phyloP scores from a whole-genome alignment of 1,140 invertebrate genomes.

The Rhopalosiphum padi region DNA sequence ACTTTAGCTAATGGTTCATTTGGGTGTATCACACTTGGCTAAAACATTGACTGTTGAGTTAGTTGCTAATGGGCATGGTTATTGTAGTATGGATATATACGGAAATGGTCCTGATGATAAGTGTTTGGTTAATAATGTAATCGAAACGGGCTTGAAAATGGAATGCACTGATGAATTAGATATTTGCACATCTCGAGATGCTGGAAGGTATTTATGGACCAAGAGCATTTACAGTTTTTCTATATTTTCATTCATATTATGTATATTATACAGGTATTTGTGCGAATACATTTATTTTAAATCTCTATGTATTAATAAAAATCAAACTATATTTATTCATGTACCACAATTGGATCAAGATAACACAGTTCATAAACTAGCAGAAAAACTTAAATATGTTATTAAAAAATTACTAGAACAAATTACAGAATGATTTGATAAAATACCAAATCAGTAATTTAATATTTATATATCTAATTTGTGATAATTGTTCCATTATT shows the following conservation, averaged over 20 bases:
- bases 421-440: neutral
- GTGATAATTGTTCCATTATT: neutral
- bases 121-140: neutral
- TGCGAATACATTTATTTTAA: conserved; percentile 58
- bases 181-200: conserved; percentile 36
- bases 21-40: conserved; percentile 42
- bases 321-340: conserved; percentile 57
- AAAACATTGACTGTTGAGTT: conserved; percentile 20
- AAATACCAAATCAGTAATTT: neutral
- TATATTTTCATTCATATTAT: neutral
- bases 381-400: conserved; percentile 32
- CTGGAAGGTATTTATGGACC: conserved; percentile 35
- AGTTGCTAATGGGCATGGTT: conserved; percentile 37
- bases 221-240: neutral
- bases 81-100: conserved; percentile 9
- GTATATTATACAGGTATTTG: conserved; percentile 45
- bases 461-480: neutral
- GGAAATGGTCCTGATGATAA: neutral
- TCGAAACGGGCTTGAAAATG: conserved; percentile 32
- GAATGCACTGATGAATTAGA: conserved; percentile 32
- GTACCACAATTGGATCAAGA: conserved; percentile 50
- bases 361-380: conserved; percentile 42
- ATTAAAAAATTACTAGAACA: conserved; percentile 34
- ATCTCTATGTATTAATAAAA: conserved; percentile 49
- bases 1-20: conserved; percentile 64